Evolutionary conservation across 1,140 invertebrate species (phyloP).

Genomic region (Homarus americanus): DNA sequence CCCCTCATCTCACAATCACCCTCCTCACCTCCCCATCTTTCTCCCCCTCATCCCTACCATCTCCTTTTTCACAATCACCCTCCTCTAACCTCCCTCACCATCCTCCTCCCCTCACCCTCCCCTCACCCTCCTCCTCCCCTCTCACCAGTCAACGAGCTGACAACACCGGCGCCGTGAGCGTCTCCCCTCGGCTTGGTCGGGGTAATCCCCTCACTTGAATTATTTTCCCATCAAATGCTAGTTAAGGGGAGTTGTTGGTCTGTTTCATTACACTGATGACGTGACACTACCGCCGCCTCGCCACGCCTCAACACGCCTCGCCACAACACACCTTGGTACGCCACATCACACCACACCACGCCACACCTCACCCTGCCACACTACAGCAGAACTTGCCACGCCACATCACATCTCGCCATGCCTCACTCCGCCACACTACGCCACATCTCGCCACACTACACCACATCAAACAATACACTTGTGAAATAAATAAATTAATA

Average conservation of each 20-base stretch:
- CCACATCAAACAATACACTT: too few relatives aligned
- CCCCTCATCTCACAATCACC: not conserved
- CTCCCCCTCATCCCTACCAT: not conserved
- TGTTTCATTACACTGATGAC: not conserved
- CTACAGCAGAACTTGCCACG: too few relatives aligned
- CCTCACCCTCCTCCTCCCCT: not conserved
- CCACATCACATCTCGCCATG: too few relatives aligned
- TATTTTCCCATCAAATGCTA: slow-evolving; percentile 42
- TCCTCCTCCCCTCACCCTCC: not conserved
- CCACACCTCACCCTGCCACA: too few relatives aligned
- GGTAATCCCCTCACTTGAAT: slow-evolving; percentile 40
- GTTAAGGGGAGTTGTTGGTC: not conserved
- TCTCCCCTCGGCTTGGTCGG: not conserved
- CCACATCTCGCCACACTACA: too few relatives aligned
- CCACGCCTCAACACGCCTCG: too few relatives aligned
- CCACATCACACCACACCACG: too few relatives aligned
- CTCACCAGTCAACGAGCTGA: slow-evolving; percentile 9
- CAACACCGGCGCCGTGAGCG: not conserved
- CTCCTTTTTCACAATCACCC: not conserved
- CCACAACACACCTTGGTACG: too few relatives aligned
- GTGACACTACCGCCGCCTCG: too few relatives aligned
- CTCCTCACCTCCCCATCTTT: not conserved
- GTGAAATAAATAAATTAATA: too few relatives aligned
- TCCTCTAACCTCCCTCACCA: not conserved
- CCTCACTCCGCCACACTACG: too few relatives aligned